phyloP scores from a whole-genome alignment of 35 echinoderm and acorn worm species.

The Apostichopus parvimensis region DNA sequence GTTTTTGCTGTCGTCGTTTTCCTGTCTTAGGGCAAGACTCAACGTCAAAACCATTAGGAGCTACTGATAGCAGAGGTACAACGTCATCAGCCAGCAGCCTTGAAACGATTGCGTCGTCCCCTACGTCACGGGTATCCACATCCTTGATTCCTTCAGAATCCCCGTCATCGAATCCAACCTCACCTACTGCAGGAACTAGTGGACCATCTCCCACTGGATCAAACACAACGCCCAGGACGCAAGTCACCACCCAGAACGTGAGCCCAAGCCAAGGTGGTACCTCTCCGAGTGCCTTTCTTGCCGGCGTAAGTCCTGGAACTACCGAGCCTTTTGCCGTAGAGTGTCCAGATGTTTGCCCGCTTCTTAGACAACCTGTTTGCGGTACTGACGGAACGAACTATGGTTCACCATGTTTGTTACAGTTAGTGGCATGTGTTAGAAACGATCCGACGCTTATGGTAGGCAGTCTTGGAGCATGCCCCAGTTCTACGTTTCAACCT shows the following conservation, averaged over 20 bases:
- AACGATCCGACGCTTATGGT: slow-evolving; percentile 43
- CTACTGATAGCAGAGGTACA: too few species aligned
- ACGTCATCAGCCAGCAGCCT: too few species aligned
- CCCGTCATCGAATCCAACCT: background rate
- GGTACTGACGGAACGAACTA: slow-evolving; percentile 11
- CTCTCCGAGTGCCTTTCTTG: too few species aligned
- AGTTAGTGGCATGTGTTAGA: slow-evolving; percentile 16
- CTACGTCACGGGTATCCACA: background rate
- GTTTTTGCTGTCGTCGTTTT: too few species aligned
- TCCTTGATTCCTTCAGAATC: background rate
- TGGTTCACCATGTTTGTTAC: slow-evolving; percentile 31
- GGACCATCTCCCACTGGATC: too few species aligned
- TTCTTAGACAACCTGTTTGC: slow-evolving; percentile 7
- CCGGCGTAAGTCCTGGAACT: background rate
- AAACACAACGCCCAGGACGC: too few species aligned
- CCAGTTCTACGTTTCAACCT: background rate
- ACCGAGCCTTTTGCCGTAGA: slow-evolving; percentile 2
- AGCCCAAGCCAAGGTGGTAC: too few species aligned
- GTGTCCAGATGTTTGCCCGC: background rate
- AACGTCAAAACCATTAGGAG: too few species aligned
- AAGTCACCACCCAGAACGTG: background rate
- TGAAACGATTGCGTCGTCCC: too few species aligned
- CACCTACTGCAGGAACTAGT: background rate
- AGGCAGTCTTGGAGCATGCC: slow-evolving; percentile 3
- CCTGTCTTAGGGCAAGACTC: too few species aligned